Base-by-base conservation (phyloP, 2,888 invertebrate species). In the Drosophila anceps region DNA sequence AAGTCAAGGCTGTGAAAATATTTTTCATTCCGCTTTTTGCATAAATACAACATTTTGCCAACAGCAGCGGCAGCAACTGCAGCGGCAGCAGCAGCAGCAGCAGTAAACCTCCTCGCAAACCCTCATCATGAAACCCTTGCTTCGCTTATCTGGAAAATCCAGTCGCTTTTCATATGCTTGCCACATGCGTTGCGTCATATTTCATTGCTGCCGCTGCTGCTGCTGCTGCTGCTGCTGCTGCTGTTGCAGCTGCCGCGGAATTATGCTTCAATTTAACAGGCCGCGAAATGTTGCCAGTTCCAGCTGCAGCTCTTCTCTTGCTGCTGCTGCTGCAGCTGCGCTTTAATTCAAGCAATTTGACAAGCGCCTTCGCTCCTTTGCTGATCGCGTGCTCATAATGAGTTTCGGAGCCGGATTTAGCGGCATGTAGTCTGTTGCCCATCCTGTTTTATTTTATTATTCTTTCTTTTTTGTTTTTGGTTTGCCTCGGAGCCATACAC, bases 221-320 rank as follows among this genome's bases (percentile, higher is more conserved):
- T n/a, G n/a, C n/a, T n/a, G n/a, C n/a, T n/a, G n/a, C n/a, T n/a
- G n/a, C n/a, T 39, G 71, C 71, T 39, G 39, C n/a, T 59, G 63
- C 62, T 48, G 53, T 63, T 71, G 72, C 71, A 62, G 69, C 68
- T 71, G 61, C 58, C 57, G 66, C 69, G 76, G 79, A 84, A 82
- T 82, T 87, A 80, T 87, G 80, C 85, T 81, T 87, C 80, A 83
- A 87, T 84, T 85, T 87, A 83, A 84, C 76, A 81, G 84, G 74
- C 82, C 84, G 85, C 84, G 82, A 76, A 82, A 69, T 64, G 80
- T 73, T 84, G 77, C 82, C 79, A 74, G 61, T 68, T 63, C 59
- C 54, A 35, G 35, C 20, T 24, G 0, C 20, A 13, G 44, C 44
- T 24, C 44, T 12, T 20, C 43, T 43, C 24, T 20, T 6, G 43